Base-by-base conservation (phyloP, 2,888 invertebrate species). In the Nephrocerus scutellatus region DNA sequence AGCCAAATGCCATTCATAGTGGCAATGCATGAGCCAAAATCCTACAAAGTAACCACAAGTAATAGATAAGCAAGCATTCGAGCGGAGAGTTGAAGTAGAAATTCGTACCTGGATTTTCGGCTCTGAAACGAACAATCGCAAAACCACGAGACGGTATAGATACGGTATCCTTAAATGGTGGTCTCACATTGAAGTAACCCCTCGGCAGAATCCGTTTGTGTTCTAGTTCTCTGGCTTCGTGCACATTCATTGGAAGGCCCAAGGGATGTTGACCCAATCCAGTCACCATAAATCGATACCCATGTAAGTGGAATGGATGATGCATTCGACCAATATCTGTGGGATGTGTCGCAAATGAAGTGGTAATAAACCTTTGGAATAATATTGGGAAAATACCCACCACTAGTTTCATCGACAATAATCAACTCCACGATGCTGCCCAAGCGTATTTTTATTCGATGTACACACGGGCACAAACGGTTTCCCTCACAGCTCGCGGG, bases 261-360 rank as follows among this genome's bases (percentile, higher is more conserved):
- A 28, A 33, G 19, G 53, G 47, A 47, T 47, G 46, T 38, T 52
- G 52, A 23, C 57, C 57, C 44, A 57, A 49, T 34, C 52, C 55
- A 40, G 56, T 59, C 35, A 68, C 59, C 55, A 59, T 55, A 49
- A 68, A 65, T 43, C 55, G 54, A 54, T 62, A 52, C 20, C 60
- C 61, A 51, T 60, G 64, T 45, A 65, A 54, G 55, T 68, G 68
- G 46, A 62, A 61, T 36, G 68, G 63, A 58, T 66, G 68, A 55
- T 60, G 59, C 46, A 64, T 47, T 39, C 47, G 52, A 32, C 57
- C 51, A 31, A 51, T 42, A 44, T 34, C 62, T 64, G 47, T 44
- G n/a, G n/a, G n/a, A n/a, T n/a, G n/a, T n/a, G n/a, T n/a, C n/a
- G n/a, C n/a, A n/a, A n/a, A n/a, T n/a, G n/a, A n/a, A n/a, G n/a